Evolutionary conservation across 2,797 vertebrate species (phyloP), one percentile per base, ranked within the genome.

Genomic region (Sus cebifrons): DNA sequence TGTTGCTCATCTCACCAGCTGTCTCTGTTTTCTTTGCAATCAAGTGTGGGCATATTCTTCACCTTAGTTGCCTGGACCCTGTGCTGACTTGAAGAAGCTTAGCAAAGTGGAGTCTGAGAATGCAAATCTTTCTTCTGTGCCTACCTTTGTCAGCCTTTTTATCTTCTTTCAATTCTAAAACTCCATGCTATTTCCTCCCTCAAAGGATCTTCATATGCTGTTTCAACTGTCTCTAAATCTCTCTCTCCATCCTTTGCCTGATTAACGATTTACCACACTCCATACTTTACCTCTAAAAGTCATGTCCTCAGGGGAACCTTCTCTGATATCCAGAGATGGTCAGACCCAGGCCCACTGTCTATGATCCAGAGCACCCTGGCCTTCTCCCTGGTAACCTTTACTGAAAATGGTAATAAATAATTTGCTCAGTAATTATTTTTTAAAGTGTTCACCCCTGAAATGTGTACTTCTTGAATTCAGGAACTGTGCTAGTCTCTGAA

Each of bases 101-200:
- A 86, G 40, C 58, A 86, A 18, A 68, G 54, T 11, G 71, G 16
- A 91, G 25, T n/a, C 21, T 62, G n/a, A 89, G 52, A 78, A 52
- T 85, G 62, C 49, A 89, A 75, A 73, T 85, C 54, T 89, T 67
- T 17, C 9, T 29, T 44, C 18, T 44, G 3, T 77, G 32, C 23
- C 12, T 91, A 74, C 11, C 12, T 78, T 87, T 73, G 11, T 44
- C 29, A 83, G 16, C 8, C 20, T 86, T 92, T 78, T 56, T 77
- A 20, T 74, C 5, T 64, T 88, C 44, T 70, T 92, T 40, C 14
- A 52, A 14, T 83, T 93, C 74, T 68, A 81, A 94, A 96, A 32
- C 4, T 64, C 27, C 25, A 23, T 21, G 62, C 13, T 65, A 16
- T 83, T 91, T 74, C 20, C 54, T 93, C 32, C 27, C 27, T 94